phyloP scores from a whole-genome alignment of 2,888 invertebrate genomes.

The Mechanitis messenoides region DNA sequence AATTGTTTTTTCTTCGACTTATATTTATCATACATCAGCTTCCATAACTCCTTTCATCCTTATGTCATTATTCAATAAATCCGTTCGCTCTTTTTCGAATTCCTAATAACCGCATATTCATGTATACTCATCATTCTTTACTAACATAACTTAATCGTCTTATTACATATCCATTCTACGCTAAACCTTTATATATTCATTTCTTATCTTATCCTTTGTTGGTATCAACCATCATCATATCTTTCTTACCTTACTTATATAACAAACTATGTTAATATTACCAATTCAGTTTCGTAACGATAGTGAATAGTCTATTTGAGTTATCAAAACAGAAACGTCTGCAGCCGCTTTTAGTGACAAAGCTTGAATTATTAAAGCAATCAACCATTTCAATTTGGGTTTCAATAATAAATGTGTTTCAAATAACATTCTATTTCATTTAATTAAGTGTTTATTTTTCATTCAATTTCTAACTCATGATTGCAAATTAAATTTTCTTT shows the following conservation, averaged over 20 bases:
- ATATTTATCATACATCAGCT: too few species aligned
- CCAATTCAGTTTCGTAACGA: neutral
- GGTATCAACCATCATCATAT: too few species aligned
- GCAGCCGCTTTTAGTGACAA: conserved; percentile 6
- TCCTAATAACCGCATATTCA: too few species aligned
- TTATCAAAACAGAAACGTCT: conserved; percentile 1
- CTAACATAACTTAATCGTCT: too few species aligned
- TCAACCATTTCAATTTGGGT: conserved; percentile 6
- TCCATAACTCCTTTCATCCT: too few species aligned
- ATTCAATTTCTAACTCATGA: neutral
- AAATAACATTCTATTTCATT: neutral
- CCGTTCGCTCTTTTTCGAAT: too few species aligned
- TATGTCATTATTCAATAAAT: too few species aligned
- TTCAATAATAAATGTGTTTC: conserved; percentile 3
- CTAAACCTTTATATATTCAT: too few species aligned
- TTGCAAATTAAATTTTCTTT: neutral
- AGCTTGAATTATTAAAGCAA: conserved; percentile 7
- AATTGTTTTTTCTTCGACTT: too few species aligned
- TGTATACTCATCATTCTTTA: too few species aligned
- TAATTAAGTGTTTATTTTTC: neutral
- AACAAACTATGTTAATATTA: neutral
- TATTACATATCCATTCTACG: too few species aligned
- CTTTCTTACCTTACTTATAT: neutral
- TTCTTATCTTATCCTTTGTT: too few species aligned
- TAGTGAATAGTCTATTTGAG: conserved; percentile 1